A percentile compares a stretch with the other conserved stretches of the same genome.
These are phyloP conservation scores for Eleginops maclovinus DNA, from an alignment of 2,113 vertebrate genomes.

Conservation along the genomic window DNA sequence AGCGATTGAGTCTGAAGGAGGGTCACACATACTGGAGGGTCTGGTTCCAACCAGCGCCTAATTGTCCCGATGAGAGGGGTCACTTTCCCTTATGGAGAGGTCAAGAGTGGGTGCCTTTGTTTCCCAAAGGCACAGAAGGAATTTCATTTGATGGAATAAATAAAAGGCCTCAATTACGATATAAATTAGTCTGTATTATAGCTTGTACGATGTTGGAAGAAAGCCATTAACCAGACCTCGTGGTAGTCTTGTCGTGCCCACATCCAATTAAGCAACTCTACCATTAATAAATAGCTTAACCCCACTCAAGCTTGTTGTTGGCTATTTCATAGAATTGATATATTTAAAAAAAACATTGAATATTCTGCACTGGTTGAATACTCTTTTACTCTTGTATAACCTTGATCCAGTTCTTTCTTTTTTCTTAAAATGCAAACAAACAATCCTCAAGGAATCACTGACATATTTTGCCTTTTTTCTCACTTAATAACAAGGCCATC, in stretches of 20 bases:
- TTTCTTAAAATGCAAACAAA: background rate
- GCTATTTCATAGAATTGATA: background rate
- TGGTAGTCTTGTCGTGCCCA: background rate
- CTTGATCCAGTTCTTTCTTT: background rate
- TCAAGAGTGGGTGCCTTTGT: conserved; percentile 65
- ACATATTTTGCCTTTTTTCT: background rate
- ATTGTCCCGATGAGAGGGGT: conserved; percentile 69
- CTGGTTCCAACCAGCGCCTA: conserved; percentile 47
- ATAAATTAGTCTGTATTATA: conserved; percentile 25
- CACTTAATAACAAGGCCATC: background rate
- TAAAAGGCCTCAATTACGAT: conserved; percentile 18
- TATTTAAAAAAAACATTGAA: conserved; percentile 3
- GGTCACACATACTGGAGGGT: conserved; percentile 42
- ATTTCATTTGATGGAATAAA: conserved; percentile 48
- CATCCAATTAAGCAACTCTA: background rate
- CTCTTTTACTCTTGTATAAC: background rate
- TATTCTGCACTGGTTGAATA: background rate
- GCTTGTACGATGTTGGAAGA: conserved; percentile 22
- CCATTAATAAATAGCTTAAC: background rate
- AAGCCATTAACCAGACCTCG: conserved; percentile 23
- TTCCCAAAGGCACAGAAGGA: conserved; percentile 55
- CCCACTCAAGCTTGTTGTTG: background rate
- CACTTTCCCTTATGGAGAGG: conserved; percentile 56
- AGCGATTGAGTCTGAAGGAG: conserved; percentile 72
- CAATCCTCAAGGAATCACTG: background rate